Conservation (phyloP, 2,797 vertebrate genomes). For the Phyllotis vaccarum region DNA sequence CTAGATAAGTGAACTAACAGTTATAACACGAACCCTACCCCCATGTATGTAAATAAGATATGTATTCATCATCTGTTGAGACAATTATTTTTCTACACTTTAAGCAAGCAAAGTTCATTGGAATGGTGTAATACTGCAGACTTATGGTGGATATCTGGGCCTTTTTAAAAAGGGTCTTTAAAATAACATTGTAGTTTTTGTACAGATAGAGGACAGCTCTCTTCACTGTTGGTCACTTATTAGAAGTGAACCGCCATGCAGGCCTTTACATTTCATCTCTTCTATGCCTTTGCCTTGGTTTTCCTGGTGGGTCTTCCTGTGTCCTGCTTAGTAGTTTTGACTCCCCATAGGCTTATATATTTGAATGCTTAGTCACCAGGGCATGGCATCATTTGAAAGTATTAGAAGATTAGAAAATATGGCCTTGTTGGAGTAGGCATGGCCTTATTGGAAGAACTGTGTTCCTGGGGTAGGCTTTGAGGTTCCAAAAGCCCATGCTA, state of each 20-base stretch:
- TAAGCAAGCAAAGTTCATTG: neutral
- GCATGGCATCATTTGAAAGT: neutral
- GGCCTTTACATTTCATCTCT: rapidly evolving
- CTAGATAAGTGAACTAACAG: neutral
- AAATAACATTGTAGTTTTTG: neutral
- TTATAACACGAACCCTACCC: neutral
- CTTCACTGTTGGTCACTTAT: neutral
- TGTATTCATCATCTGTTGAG: neutral
- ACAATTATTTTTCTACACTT: neutral
- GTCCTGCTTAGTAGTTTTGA: neutral
- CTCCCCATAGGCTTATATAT: neutral
- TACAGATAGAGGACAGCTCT: neutral
- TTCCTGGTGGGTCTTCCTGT: neutral
- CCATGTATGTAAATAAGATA: neutral
- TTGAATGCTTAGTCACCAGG: neutral
- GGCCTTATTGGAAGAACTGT: neutral
- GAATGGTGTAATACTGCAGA: neutral
- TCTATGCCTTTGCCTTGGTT: neutral
- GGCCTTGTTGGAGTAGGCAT: neutral
- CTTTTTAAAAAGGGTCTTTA: neutral
- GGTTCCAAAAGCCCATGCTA: neutral
- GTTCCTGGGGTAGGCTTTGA: too few species aligned
- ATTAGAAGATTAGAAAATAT: neutral
- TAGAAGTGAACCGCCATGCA: neutral
- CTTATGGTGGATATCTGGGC: neutral